phyloP scores from a whole-genome alignment of 2,888 invertebrate species.

The Lithophane socia region DNA sequence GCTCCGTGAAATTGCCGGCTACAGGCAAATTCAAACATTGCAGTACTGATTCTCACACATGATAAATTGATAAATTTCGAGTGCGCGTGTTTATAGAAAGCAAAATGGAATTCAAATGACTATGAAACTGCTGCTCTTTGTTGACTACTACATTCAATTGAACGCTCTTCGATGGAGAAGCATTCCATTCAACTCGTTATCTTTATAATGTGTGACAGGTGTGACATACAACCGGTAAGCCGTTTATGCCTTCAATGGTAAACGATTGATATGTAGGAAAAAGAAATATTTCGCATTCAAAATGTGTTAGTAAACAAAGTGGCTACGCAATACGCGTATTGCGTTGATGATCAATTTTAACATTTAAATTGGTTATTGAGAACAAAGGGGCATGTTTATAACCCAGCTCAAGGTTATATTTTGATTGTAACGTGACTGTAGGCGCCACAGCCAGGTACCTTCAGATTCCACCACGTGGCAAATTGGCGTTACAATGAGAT shows the following conservation, averaged over 20 bases:
- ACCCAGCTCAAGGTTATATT: conserved; percentile 65
- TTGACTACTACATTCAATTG: conserved; percentile 49
- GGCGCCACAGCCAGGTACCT: conserved; percentile 43
- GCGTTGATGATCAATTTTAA: conserved; percentile 70
- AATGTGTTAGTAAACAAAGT: conserved; percentile 79
- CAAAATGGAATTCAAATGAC: conserved; percentile 47
- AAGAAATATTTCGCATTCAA: conserved; percentile 78
- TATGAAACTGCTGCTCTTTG: conserved; percentile 60
- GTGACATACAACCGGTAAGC: conserved; percentile 83
- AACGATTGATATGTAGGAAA: conserved; percentile 78
- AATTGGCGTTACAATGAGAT: conserved; percentile 63
- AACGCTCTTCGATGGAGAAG: conserved; percentile 52
- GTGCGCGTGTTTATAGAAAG: conserved; percentile 54
- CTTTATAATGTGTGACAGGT: conserved; percentile 81
- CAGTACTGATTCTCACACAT: conserved; percentile 57
- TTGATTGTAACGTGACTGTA: conserved; percentile 58
- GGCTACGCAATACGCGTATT: conserved; percentile 70
- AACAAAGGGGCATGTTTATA: conserved; percentile 68
- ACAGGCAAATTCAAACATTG: conserved; percentile 45
- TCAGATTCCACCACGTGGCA: conserved; percentile 60
- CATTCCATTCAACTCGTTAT: conserved; percentile 77
- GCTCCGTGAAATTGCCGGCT: conserved; percentile 54
- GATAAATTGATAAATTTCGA: conserved; percentile 57
- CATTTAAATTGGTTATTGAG: conserved; percentile 72
- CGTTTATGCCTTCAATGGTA: conserved; percentile 79